Conservation (phyloP, 2,797 vertebrate species). For the Enteromius paludinosus region DNA sequence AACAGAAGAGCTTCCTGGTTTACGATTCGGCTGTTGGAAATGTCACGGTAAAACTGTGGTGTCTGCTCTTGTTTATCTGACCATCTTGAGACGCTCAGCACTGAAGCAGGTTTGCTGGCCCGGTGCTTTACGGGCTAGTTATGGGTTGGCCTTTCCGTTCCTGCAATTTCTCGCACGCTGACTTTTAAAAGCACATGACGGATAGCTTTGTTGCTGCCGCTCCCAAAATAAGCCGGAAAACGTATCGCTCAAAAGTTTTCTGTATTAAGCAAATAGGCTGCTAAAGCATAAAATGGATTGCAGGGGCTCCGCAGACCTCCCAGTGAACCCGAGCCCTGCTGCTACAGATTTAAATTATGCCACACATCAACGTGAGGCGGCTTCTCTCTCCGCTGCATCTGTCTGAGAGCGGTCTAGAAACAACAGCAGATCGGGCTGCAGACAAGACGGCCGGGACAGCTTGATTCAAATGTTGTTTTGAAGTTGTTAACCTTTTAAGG, state of each 20-base stretch:
- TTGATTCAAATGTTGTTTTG: slow-evolving; percentile 50
- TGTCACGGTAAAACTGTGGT: slow-evolving; percentile 69
- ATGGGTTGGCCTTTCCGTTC: slow-evolving; percentile 75
- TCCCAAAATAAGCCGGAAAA: slow-evolving; percentile 74
- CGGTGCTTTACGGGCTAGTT: slow-evolving; percentile 71
- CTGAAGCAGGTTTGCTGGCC: slow-evolving; percentile 61
- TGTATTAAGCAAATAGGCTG: slow-evolving; percentile 75
- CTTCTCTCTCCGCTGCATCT: slow-evolving; percentile 50
- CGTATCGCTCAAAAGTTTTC: slow-evolving; percentile 72
- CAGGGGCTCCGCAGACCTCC: slow-evolving; percentile 70
- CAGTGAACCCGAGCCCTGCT: slow-evolving; percentile 74
- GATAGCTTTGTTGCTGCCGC: slow-evolving; percentile 65
- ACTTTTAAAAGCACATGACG: slow-evolving; percentile 80
- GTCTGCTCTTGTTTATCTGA: slow-evolving; percentile 72
- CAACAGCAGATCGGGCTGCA: slow-evolving; percentile 50
- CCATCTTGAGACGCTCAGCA: slow-evolving; percentile 69
- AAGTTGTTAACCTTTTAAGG: slow-evolving; percentile 54
- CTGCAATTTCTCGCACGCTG: slow-evolving; percentile 73
- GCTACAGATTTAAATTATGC: slow-evolving; percentile 72
- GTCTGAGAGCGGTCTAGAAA: slow-evolving; percentile 50
- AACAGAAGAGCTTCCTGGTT: slow-evolving; percentile 66
- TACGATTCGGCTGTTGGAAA: slow-evolving; percentile 71
- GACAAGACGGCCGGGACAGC: slow-evolving; percentile 42
- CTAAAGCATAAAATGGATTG: slow-evolving; percentile 74
- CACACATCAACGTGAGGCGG: slow-evolving; percentile 60